Base-by-base conservation (phyloP, 2,797 vertebrate species). In the Cyprinella venusta region DNA sequence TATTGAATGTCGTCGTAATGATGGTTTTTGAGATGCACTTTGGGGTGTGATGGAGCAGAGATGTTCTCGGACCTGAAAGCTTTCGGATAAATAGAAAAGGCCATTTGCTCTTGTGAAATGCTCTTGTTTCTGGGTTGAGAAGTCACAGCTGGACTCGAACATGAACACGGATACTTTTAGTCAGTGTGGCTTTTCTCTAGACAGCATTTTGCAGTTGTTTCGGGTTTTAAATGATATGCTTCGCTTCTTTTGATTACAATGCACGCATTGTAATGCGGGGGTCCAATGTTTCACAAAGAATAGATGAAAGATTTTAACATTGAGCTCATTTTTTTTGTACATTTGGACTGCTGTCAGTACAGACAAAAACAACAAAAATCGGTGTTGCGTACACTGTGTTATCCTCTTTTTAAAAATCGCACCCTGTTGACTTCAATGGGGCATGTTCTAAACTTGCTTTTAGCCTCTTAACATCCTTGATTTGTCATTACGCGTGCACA, bases 1-100 rank as follows among this genome's bases (percentile, higher is more conserved):
- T 88, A 87, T 79, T 85, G 56, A 65, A 84, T 87, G 83, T 88
- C 63, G 89, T 88, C 79, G 82, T 86, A 84, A 90, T 90, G 88
- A 88, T 85, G 84, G 86, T 88, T 88, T 88, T 88, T 88, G 82
- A 90, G 89, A 92, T 92, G 87, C 85, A 92, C 93, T 90, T 89
- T 86, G 85, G 82, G 45, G 79, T 70, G 87, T 86, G 59, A 87
- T 86, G 64, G 87, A 63, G 61, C 13, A 24, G 68, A 72, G 79
- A 87, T 79, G 85, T 86, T 72, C 88, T 88, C 78, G 63, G 79
- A 86, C 72, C 90, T 88, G 91, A 91, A 89, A 78, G 88, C 90
- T 86, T 88, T 92, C 92, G 89, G 89, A 88, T 76, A 90, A 90
- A 82, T 87, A 72, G 59, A 63, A 63, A 16, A 30, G 81, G 72